phyloP scores from a whole-genome alignment of 2,888 invertebrate species.

The Sericinus montela region DNA sequence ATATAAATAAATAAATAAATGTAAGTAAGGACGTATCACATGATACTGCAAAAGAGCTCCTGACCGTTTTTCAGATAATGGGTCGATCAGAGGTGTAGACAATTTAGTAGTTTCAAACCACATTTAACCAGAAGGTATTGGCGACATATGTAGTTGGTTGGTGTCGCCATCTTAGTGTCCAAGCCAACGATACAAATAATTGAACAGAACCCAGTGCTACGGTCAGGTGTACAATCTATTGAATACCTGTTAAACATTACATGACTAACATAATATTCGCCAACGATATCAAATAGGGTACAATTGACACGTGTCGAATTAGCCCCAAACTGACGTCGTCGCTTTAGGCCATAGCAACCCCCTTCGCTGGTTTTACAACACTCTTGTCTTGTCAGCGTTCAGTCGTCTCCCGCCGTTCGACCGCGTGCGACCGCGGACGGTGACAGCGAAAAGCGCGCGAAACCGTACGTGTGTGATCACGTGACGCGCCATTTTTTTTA shows the following conservation, averaged over 20 bases:
- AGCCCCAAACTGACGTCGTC: neutral
- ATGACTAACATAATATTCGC: too few species aligned
- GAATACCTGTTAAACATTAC: neutral
- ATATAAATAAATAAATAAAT: too few species aligned
- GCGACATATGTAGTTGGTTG: too few species aligned
- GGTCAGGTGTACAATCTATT: neutral
- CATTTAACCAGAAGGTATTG: too few species aligned
- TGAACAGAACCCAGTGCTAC: too few species aligned
- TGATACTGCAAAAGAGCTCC: too few species aligned
- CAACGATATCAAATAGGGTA: neutral
- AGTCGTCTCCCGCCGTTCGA: constrained; percentile 10
- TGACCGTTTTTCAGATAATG: too few species aligned
- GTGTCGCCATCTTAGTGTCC: too few species aligned
- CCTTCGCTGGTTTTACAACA: neutral
- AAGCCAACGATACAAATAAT: too few species aligned
- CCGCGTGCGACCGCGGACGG: constrained; percentile 2
- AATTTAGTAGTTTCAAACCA: too few species aligned
- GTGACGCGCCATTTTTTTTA: neutral
- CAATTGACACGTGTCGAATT: neutral
- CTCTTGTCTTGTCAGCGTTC: neutral
- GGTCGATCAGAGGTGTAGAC: too few species aligned
- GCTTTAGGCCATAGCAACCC: constrained; percentile 13
- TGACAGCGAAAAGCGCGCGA: constrained; percentile 14
- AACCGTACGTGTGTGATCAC: neutral
- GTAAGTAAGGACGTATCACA: too few species aligned